A percentile compares a stretch with the other conserved stretches of the same genome.
phyloP scores from a whole-genome alignment of 2,888 invertebrate genomes.

The Callyntrura sp. region DNA sequence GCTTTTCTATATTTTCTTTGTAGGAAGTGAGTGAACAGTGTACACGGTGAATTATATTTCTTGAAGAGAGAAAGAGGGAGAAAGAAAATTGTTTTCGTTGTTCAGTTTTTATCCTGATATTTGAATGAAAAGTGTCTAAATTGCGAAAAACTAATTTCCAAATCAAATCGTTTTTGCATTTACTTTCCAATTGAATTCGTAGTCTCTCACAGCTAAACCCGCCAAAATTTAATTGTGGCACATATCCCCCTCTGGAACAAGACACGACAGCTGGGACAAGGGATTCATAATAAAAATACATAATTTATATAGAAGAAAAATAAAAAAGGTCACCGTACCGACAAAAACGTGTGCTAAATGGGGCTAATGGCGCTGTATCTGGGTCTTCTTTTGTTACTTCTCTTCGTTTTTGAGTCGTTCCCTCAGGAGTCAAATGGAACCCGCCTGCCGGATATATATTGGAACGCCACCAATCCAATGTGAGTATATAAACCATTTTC shows the following conservation, averaged over 20 bases:
- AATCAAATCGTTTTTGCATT: not conserved
- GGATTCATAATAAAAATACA: not conserved
- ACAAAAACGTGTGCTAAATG: slow-evolving; percentile 77
- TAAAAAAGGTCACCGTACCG: slow-evolving; percentile 52
- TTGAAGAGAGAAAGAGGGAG: not conserved
- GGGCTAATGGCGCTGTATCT: slow-evolving; percentile 86
- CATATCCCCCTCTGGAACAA: not conserved
- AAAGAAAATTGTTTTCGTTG: not conserved
- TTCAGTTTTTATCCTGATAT: not conserved
- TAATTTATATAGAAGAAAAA: not conserved
- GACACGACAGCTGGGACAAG: not conserved
- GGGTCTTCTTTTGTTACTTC: slow-evolving; percentile 86
- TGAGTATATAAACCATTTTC: slow-evolving; percentile 85
- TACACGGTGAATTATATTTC: slow-evolving; percentile 1
- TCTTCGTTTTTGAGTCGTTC: slow-evolving; percentile 87
- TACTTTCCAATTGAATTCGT: not conserved
- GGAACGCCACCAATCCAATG: slow-evolving; percentile 88
- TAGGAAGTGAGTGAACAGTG: not conserved
- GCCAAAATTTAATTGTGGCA: not conserved
- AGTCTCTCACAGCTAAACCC: not conserved
- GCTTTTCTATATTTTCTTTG: no score
- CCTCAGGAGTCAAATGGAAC: slow-evolving; percentile 87
- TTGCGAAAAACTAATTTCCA: not conserved
- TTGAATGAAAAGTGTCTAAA: not conserved
- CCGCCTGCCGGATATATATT: slow-evolving; percentile 87